These are phyloP conservation scores for Calliphora vicina DNA, from an alignment of 1,140 invertebrate genomes.

Conservation along the genomic window DNA sequence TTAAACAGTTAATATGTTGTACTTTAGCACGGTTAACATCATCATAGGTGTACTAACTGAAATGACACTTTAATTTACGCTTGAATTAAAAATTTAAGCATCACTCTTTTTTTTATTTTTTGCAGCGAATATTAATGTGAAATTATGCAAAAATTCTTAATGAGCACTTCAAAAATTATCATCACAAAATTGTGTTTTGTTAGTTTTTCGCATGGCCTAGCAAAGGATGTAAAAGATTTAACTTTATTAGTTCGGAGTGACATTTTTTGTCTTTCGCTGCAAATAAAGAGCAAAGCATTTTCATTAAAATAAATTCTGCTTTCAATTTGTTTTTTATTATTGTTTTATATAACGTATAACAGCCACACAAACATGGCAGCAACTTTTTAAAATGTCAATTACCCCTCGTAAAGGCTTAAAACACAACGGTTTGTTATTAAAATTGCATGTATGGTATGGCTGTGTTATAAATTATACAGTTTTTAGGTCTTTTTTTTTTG, in stretches of 20 bases:
- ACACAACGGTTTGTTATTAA: background rate
- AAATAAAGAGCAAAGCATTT: background rate
- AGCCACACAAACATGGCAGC: background rate
- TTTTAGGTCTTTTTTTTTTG: too few species aligned
- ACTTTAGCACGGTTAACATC: constrained; percentile 4
- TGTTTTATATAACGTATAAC: too few species aligned
- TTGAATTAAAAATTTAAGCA: constrained; percentile 7
- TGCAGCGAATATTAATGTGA: background rate
- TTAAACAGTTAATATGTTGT: constrained; percentile 14
- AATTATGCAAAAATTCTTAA: constrained; percentile 17
- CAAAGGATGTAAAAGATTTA: constrained; percentile 4
- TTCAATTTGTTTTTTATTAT: background rate
- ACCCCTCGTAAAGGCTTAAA: background rate
- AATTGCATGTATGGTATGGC: too few species aligned
- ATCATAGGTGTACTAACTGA: constrained; percentile 13
- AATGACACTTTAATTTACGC: constrained; percentile 13
- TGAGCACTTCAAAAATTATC: constrained; percentile 16
- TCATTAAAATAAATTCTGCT: background rate
- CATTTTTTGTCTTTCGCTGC: background rate
- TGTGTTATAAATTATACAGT: too few species aligned
- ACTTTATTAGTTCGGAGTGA: background rate
- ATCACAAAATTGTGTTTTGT: constrained; percentile 1
- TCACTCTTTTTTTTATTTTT: background rate
- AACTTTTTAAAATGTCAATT: constrained; percentile 8
- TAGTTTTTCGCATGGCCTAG: constrained; percentile 12